Base-by-base conservation (phyloP, 2,888 invertebrate species). In the Torymus aiolomorphi region DNA sequence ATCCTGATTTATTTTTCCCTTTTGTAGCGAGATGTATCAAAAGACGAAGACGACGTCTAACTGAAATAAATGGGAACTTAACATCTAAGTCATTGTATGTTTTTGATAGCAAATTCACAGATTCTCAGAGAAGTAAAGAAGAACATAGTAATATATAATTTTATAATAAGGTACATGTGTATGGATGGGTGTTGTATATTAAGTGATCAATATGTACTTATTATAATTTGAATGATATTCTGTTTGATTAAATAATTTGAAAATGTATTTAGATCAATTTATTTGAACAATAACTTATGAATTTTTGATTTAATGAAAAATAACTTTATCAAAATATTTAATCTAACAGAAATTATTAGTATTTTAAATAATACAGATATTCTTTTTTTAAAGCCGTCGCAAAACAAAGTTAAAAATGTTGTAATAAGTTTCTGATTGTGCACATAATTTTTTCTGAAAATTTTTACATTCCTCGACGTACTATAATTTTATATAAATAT, bases 1-100 rank as follows among this genome's bases (percentile, higher is more conserved):
- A 89, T 66, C 85, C 87, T 2, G 85, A 88, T 82, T 83, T 89
- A 8, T 89, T 87, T 70, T 89, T 89, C 24, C 88, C 89, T 2
- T 77, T 85, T 49, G 66, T 89, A 49, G 86, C 84, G 1, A 82
- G 80, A 4, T 85, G 87, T 1, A 84, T 89, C n/a, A 83, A 82
- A 3, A 80, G 71, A 62, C 76, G 83, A 13, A 84, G 82, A 2
- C 82, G 76, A n/a, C 14, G 5, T 5, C 13, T 13, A 5, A 66
- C 12, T 1, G 12, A 61, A 11, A 67, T 73, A 4, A 24, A 10
- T 14, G 69, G 78, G 66, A 76, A 59, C 18, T 51, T 52, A 5
- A 0, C 56, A 13, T 24, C 70, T 5, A 76, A 78, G 12, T 54
- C 71, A 8, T 18, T 79, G 20, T 81, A 79, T 12, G 56, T 76